Evolutionary conservation across 2,888 invertebrate species (phyloP).

Genomic region (Agrochola lota): DNA sequence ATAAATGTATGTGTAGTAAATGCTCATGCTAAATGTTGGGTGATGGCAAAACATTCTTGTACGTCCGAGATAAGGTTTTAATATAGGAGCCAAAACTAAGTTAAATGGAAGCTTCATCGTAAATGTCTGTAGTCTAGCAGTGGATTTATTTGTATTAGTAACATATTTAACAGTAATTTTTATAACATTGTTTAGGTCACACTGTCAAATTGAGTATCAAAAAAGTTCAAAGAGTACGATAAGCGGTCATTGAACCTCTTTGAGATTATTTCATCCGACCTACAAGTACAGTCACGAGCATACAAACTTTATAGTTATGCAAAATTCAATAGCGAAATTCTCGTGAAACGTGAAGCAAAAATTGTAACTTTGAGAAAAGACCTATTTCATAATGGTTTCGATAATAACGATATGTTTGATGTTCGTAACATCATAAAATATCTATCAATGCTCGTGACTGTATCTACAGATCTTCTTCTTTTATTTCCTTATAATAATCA

Average conservation of each 20-base stretch:
- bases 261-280: neutral
- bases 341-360: neutral
- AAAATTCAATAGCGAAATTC: neutral
- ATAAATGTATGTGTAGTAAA: conserved; percentile 79
- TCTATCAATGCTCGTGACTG: too few species aligned
- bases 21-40: conserved; percentile 75
- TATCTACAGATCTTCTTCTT: neutral
- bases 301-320: neutral
- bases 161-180: conserved; percentile 36
- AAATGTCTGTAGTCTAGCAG: conserved; percentile 40
- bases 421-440: neutral
- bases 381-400: neutral
- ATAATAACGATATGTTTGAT: neutral
- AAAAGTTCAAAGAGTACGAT: conserved; percentile 7
- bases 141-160: conserved; percentile 48
- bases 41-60: conserved; percentile 78
- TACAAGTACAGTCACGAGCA: neutral
- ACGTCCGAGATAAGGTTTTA: conserved; percentile 77
- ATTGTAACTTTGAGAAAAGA: neutral
- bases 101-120: conserved; percentile 83
- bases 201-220: conserved; percentile 23
- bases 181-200: conserved; percentile 7
- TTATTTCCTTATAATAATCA: neutral
- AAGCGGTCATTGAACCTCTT: neutral
- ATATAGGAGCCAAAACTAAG: conserved; percentile 74